Conservation (phyloP, 2,888 invertebrate species). For the Rotaria sp. region DNA sequence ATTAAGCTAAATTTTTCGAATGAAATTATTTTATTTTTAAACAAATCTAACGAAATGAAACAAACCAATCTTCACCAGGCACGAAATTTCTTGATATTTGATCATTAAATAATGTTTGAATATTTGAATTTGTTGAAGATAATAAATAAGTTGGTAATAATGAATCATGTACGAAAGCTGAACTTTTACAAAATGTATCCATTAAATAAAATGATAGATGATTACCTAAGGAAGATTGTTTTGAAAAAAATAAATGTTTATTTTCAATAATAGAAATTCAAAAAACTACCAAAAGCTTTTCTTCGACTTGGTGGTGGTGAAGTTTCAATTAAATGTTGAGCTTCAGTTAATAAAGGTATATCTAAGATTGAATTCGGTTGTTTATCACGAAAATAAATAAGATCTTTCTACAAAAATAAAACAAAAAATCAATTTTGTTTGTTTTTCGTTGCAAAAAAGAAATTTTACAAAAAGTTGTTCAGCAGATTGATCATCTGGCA, state of each 20-base stretch:
- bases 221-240: not conserved
- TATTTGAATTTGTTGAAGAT: not conserved
- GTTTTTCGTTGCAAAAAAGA: too few relatives aligned
- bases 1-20: not conserved
- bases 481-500: not conserved
- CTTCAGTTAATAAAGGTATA: not conserved
- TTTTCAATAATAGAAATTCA: too few relatives aligned
- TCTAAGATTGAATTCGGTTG: not conserved
- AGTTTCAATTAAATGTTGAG: not conserved
- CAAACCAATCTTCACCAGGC: conserved; percentile 20
- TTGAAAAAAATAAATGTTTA: too few relatives aligned
- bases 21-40: not conserved
- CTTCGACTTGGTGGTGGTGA: not conserved
- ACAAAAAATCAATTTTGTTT: too few relatives aligned
- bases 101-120: not conserved
- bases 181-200: not conserved
- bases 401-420: not conserved
- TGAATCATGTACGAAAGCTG: conserved; percentile 7
- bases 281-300: not conserved
- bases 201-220: not conserved
- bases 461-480: not conserved
- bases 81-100: not conserved
- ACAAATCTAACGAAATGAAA: not conserved
- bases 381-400: conserved; percentile 1
- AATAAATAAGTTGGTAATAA: conserved; percentile 20